Evolutionary conservation across 2,113 vertebrate species (phyloP).

Genomic region (Hyperoodon ampullatus): DNA sequence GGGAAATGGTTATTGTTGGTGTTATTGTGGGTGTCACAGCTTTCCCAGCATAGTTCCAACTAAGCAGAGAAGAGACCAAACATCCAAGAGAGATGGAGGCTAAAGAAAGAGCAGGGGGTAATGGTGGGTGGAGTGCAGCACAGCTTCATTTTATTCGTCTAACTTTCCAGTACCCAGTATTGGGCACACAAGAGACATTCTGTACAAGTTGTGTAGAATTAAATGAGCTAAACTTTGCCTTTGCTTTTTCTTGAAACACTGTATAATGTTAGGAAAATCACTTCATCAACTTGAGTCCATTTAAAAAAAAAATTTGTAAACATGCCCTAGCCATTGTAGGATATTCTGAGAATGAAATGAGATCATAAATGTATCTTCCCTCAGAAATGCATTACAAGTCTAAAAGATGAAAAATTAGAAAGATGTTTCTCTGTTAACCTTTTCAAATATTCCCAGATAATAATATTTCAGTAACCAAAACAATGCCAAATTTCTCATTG

Average conservation of each 20-base stretch:
- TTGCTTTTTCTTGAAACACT: background rate
- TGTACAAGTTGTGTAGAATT: background rate
- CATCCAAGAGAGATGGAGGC: background rate
- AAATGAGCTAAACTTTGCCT: background rate
- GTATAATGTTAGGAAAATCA: background rate
- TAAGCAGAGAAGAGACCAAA: background rate
- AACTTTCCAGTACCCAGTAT: background rate
- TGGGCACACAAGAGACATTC: background rate
- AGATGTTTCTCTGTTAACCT: background rate
- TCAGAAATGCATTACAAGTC: background rate
- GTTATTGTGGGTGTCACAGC: background rate
- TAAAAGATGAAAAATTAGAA: background rate
- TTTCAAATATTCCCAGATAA: slow-evolving; percentile 41
- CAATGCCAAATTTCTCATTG: background rate
- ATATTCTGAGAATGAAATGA: background rate
- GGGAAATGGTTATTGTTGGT: background rate
- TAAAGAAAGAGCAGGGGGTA: background rate
- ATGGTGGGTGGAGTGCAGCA: background rate
- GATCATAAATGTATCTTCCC: slow-evolving; percentile 1
- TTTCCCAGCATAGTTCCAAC: background rate
- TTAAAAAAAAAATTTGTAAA: background rate
- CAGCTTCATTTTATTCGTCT: background rate
- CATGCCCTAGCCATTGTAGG: background rate
- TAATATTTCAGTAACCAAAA: slow-evolving; percentile 44
- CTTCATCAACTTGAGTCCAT: background rate